Conservation (phyloP, 2,797 vertebrate species). For the Ctenochaetus hawaiiensis region DNA sequence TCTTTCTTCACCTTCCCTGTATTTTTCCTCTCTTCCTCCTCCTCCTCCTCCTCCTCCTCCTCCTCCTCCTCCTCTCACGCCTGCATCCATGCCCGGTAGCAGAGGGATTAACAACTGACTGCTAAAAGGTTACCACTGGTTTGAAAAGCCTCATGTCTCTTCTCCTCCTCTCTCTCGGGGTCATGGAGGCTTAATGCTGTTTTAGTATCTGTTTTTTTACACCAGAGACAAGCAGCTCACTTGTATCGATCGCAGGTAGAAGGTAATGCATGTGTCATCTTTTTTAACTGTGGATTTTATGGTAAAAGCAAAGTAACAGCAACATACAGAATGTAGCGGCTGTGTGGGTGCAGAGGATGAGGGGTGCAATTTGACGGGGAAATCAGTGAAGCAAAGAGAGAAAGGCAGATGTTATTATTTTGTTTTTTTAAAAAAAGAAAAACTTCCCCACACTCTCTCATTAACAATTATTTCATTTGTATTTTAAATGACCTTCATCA, state of each 20-base stretch:
- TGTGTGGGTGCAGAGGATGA: not conserved
- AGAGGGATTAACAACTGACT: slow-evolving; percentile 54
- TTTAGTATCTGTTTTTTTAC: slow-evolving; percentile 65
- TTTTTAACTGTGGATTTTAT: slow-evolving; percentile 5
- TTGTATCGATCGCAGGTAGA: slow-evolving; percentile 32
- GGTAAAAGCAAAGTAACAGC: not conserved
- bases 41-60: not conserved
- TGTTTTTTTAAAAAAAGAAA: no score
- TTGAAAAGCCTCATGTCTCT: slow-evolving; percentile 38
- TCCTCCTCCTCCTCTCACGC: not conserved
- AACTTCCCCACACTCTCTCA: no score
- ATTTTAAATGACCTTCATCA: no score
- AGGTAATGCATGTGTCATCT: slow-evolving; percentile 2
- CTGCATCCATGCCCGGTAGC: slow-evolving; percentile 20
- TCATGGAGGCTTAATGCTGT: slow-evolving; percentile 52
- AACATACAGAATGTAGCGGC: not conserved
- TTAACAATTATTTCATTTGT: no score
- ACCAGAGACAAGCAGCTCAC: slow-evolving; percentile 34
- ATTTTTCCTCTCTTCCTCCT: not conserved
- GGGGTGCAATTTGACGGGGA: not conserved
- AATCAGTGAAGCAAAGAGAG: not conserved
- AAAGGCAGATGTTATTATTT: not conserved
- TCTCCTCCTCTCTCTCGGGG: not conserved
- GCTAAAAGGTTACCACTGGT: slow-evolving; percentile 57
- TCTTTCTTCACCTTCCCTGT: not conserved